Evolutionary conservation across 2,888 invertebrate species (phyloP), one percentile per base, ranked within the genome.

Genomic region (Ennomos erosarius): DNA sequence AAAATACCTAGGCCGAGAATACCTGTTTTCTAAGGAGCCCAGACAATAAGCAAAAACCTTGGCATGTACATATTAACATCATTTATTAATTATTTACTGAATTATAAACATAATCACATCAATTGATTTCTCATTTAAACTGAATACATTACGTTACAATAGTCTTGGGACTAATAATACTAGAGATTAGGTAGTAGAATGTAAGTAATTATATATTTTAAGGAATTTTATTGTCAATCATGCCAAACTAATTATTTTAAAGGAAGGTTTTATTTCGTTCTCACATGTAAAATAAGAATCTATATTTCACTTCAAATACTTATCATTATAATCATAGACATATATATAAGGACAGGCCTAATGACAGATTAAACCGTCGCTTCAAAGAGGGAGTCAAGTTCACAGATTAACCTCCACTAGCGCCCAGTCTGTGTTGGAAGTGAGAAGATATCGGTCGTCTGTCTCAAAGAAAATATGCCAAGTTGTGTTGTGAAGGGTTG

Each of bases 161-260:
- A 60, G 59, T 48, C 47, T 47, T 43, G 47, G 26, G 54, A 50
- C 59, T 55, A 87, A 82, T 83, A 83, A 88, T 88, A 89, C 85
- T 89, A 88, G 76, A 79, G 81, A 80, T 80, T 81, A 80, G 83
- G 83, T 86, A 88, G 78, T 82, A 83, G 16, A 16, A 3, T n/a
- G n/a, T n/a, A n/a, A n/a, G 26, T 26, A 26, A 26, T 26, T 26
- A 26, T 26, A 26, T 26, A 6, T 26, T 26, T 26, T 6, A 78
- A 83, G 78, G 84, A 78, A 81, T 78, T 86, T 90, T 90, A 90
- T 90, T 90, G 90, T 90, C 90, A 84, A 88, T 87, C 85, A 84
- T 89, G 89, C 87, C 81, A 84, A 89, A 83, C 75, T 76, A 86
- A 82, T 10, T 26, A 46, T 78, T 75, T 74, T 13, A 35, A 34